A percentile compares a stretch with the other conserved stretches of the same genome.
These are phyloP conservation scores for Cylloceria caligata DNA, from an alignment of 2,888 invertebrate species.

Conservation along the genomic window DNA sequence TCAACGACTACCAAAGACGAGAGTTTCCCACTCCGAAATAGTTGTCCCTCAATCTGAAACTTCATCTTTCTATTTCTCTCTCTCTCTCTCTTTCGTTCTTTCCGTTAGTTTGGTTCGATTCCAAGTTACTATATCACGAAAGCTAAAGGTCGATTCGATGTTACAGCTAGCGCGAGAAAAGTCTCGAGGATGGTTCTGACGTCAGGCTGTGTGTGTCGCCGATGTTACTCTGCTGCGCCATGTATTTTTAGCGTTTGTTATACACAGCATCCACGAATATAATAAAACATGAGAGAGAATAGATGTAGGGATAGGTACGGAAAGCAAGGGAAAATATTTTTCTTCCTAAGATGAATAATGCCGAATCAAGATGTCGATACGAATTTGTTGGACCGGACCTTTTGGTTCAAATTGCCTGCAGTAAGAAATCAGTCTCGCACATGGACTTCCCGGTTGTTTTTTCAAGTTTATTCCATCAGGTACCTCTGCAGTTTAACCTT, in stretches of 20 bases:
- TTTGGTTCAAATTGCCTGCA: neutral
- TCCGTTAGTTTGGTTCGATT: constrained; percentile 71
- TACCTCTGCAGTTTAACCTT: no score
- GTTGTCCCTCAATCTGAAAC: constrained; percentile 66
- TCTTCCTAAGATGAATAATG: neutral
- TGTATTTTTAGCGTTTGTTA: constrained; percentile 63
- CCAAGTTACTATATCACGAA: constrained; percentile 71
- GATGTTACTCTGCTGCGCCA: constrained; percentile 44
- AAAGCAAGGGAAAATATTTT: constrained; percentile 14
- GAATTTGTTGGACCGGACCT: neutral
- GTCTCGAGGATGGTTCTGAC: constrained; percentile 74
- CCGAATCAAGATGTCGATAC: neutral
- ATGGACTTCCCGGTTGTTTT: no score
- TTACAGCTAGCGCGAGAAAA: constrained; percentile 60
- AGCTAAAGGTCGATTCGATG: constrained; percentile 67
- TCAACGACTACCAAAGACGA: constrained; percentile 34
- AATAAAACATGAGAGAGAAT: constrained; percentile 20
- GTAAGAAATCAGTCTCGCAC: neutral
- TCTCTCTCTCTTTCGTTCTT: constrained; percentile 54
- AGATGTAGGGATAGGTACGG: constrained; percentile 9
- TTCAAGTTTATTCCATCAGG: no score
- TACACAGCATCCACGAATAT: constrained; percentile 20
- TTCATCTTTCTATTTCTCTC: constrained; percentile 32
- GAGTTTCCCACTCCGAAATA: constrained; percentile 63
- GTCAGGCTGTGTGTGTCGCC: constrained; percentile 57